Evolutionary conservation across 37 sponge, comb jelly and placozoan species (phyloP).

Genomic region (Bolinopsis microptera): DNA sequence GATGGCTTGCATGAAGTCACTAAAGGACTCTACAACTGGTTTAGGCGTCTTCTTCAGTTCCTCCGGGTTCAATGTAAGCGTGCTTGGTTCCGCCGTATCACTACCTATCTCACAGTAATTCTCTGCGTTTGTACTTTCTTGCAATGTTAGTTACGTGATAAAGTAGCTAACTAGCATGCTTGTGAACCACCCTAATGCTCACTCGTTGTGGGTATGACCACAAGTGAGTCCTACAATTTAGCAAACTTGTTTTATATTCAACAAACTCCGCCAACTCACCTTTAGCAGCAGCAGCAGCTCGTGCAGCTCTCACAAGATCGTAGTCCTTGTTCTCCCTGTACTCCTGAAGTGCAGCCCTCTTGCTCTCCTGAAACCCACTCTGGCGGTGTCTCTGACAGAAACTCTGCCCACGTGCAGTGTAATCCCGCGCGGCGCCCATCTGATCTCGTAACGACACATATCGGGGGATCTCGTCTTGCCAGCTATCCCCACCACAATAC

Average conservation of each 20-base stretch:
- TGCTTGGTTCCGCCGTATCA: neutral
- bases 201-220: no score
- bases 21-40: neutral
- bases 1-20: constrained; percentile 3
- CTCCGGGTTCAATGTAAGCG: neutral
- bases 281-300: neutral
- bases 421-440: neutral
- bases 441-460: neutral
- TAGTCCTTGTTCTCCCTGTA: neutral
- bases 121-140: neutral
- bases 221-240: no score
- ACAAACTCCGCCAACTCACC: no score
- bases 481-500: neutral
- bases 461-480: neutral
- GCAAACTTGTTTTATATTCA: no score
- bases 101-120: neutral
- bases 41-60: neutral
- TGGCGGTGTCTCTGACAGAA: neutral
- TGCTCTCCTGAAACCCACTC: neutral
- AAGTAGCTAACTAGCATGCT: no score
- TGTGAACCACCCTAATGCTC: no score
- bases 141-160: no score
- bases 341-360: neutral
- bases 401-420: neutral
- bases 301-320: neutral